Percentiles rank a stretch among this genome's conserved stretches.
Evolutionary conservation across 2,797 vertebrate genomes (phyloP).

Genomic region (Ptychobarbus kaznakovi): DNA sequence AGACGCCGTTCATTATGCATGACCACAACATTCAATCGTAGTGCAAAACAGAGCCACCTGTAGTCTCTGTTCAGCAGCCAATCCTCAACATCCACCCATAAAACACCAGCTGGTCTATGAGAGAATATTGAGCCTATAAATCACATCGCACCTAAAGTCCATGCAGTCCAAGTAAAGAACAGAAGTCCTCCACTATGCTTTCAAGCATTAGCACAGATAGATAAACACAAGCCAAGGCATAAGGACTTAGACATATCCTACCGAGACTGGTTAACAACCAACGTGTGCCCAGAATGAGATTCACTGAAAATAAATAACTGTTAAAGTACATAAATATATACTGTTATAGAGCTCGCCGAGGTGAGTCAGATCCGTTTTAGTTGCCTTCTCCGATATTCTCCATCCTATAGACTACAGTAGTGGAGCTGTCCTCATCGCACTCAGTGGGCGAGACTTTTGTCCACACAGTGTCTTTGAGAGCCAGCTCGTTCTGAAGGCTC

Average conservation of each 20-base stretch:
- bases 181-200: neutral
- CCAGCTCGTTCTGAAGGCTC: conserved; percentile 97
- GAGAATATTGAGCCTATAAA: neutral
- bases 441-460: conserved; percentile 94
- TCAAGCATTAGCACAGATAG: neutral
- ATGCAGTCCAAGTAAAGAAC: neutral
- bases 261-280: conserved; percentile 2
- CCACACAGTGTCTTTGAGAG: conserved; percentile 97
- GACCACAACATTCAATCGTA: neutral
- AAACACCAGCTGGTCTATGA: conserved; percentile 20
- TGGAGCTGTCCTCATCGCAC: conserved; percentile 94
- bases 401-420: conserved; percentile 99
- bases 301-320: conserved; percentile 31
- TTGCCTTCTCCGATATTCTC: conserved; percentile 84
- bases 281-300: neutral
- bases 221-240: neutral
- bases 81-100: neutral
- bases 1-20: neutral
- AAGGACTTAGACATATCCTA: neutral
- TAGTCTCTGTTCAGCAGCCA: conserved; percentile 30
- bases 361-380: conserved; percentile 51
- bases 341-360: neutral
- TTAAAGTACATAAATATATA: conserved; percentile 28
- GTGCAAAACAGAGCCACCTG: neutral
- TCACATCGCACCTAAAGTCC: neutral